These are phyloP conservation scores for Ashinkailepas kermadecensis DNA, from an alignment of 2,888 invertebrate species.

Conservation along the genomic window DNA sequence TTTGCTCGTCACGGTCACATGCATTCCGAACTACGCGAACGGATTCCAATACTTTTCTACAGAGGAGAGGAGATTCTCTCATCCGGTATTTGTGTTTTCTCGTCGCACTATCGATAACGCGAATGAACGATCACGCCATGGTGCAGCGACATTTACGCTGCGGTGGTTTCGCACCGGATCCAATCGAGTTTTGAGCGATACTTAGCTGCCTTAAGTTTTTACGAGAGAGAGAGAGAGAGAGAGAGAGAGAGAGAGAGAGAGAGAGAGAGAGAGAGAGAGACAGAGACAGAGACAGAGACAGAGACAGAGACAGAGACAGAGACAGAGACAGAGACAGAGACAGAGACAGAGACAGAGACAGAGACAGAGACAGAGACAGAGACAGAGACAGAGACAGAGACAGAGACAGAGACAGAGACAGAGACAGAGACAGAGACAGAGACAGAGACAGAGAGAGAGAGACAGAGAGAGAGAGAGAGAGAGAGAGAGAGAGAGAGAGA, in stretches of 20 bases:
- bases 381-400: neutral
- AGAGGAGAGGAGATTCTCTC: too few species aligned
- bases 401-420: neutral
- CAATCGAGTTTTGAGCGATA: too few species aligned
- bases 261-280: neutral
- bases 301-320: neutral
- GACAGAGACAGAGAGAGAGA: too few species aligned
- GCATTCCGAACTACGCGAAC: neutral
- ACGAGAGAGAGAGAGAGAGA: neutral
- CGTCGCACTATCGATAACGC: too few species aligned
- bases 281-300: conserved; percentile 6
- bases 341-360: neutral
- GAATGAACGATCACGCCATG: neutral
- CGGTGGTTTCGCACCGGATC: too few species aligned
- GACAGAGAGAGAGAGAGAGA: too few species aligned
- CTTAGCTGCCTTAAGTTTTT: too few species aligned
- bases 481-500: too few species aligned
- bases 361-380: neutral
- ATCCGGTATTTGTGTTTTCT: too few species aligned
- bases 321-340: neutral
- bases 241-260: conserved; percentile 24
- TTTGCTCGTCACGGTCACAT: too few species aligned
- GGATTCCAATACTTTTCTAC: neutral
- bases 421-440: neutral
- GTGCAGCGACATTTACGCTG: too few species aligned